Base-by-base conservation (phyloP, 2,888 invertebrate genomes). In the Microplitis manilae region DNA sequence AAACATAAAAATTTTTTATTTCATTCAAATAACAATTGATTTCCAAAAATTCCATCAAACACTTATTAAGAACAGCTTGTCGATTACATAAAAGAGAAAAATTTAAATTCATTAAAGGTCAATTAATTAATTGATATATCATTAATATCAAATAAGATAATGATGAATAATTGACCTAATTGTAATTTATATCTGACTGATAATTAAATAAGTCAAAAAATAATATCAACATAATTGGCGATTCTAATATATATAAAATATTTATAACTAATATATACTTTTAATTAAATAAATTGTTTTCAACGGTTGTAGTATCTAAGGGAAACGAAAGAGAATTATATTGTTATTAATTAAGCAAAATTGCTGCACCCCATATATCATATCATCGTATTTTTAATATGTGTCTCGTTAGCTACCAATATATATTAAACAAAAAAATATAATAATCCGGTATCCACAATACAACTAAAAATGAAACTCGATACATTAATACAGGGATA, bases 181-280 rank as follows among this genome's bases (percentile, higher is more conserved):
- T 50, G 13, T 13, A 50, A 7, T 50, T 50, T 6, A 41, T 1
- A 41, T 41, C 9, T 41, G 41, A 6, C 38, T 13, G 38, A 65
- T 73, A 65, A 73, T 67, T 65, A 59, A 67, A 50, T 50, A n/a
- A 17, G 41, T 65, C 41, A 50, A 20, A 38, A 73, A 73, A 50
- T 38, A 65, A 40, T 50, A 67, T 65, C 38, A 65, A 61, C 17
- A 73, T 15, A n/a, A 39, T 40, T 15, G 50, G 8, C 4, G 50
- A 50, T 8, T 50, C 30, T 30, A 30, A 30, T 60, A 13, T 60
- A 60, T 60, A n/a, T 60, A 8, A 60, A 5, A 60, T 60, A 60
- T 9, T 60, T 8, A 30, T 4, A 30, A 30, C 30, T 30, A 20
- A 50, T 50, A 50, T 13, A 50, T 9, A 50, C 50, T 50, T 8